Conservation (phyloP, 2,113 vertebrate species). For the Chrysochloris asiatica region DNA sequence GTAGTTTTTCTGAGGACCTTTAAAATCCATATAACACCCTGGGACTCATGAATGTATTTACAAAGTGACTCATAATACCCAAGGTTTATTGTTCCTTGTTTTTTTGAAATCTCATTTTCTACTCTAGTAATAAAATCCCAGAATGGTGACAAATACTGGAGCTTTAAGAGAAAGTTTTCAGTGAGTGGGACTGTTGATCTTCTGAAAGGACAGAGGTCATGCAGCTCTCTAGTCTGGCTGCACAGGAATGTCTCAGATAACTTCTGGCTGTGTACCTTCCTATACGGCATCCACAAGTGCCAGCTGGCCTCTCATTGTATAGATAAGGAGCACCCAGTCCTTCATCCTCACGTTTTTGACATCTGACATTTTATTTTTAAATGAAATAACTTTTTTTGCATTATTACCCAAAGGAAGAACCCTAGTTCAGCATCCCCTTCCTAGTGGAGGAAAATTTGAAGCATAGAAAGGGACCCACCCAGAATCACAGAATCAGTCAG, state of each 20-base stretch:
- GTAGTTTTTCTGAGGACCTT: background rate
- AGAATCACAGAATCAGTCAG: background rate
- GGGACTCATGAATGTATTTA: background rate
- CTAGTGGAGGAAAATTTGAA: conserved; percentile 19
- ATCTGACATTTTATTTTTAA: background rate
- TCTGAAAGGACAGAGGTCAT: background rate
- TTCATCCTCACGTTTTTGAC: background rate
- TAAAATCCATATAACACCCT: background rate
- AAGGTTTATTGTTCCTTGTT: background rate
- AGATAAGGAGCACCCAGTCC: background rate
- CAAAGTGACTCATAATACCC: background rate
- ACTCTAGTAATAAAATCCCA: background rate
- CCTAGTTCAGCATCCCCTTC: too few relatives aligned
- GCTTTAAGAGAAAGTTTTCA: background rate
- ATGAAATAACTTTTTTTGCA: background rate
- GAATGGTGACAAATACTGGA: background rate
- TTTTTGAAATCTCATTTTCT: conserved; percentile 22
- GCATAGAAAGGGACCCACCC: background rate
- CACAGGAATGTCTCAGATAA: background rate
- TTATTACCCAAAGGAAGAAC: background rate
- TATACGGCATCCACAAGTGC: too few relatives aligned
- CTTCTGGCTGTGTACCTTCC: background rate
- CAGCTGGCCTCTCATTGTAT: background rate
- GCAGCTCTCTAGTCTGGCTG: background rate
- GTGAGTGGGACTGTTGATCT: too few relatives aligned